These are phyloP conservation scores for Sitobion miscanthi DNA, from an alignment of 1,140 invertebrate genomes.

Conservation along the genomic window DNA sequence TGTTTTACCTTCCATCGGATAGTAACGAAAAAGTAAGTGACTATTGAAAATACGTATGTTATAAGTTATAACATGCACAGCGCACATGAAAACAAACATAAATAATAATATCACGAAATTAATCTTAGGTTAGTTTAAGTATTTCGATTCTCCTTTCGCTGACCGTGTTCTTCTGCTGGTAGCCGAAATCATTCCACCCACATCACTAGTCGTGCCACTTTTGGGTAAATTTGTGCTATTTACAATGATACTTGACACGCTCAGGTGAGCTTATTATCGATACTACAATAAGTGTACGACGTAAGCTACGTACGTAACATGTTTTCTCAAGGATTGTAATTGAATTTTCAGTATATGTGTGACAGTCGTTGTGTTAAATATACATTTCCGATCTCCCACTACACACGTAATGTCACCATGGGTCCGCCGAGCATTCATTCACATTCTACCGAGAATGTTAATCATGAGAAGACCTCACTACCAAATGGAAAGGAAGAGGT, in stretches of 20 bases:
- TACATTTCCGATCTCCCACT: slow-evolving; percentile 94
- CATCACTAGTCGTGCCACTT: slow-evolving; percentile 95
- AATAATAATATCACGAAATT: neutral
- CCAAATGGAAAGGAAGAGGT: slow-evolving; percentile 78
- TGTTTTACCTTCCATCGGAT: slow-evolving; percentile 98
- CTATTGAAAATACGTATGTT: neutral
- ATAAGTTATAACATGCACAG: neutral
- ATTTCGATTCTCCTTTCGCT: slow-evolving; percentile 98
- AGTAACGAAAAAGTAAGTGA: slow-evolving; percentile 95
- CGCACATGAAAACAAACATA: neutral
- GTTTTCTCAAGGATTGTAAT: slow-evolving; percentile 64
- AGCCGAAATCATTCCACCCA: slow-evolving; percentile 98
- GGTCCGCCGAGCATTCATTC: slow-evolving; percentile 90
- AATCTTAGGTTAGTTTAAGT: slow-evolving; percentile 84
- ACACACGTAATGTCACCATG: slow-evolving; percentile 94
- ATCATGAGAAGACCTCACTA: slow-evolving; percentile 84
- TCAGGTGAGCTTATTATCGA: slow-evolving; percentile 74
- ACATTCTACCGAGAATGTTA: slow-evolving; percentile 83
- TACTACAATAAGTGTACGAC: neutral
- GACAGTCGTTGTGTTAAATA: slow-evolving; percentile 96
- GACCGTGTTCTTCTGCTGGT: slow-evolving; percentile 98
- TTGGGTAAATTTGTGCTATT: slow-evolving; percentile 99
- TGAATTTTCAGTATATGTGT: slow-evolving; percentile 85
- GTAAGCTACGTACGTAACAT: neutral
- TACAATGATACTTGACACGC: slow-evolving; percentile 98